phyloP scores from a whole-genome alignment of 1,140 invertebrate genomes.

The Drosophila triauraria region DNA sequence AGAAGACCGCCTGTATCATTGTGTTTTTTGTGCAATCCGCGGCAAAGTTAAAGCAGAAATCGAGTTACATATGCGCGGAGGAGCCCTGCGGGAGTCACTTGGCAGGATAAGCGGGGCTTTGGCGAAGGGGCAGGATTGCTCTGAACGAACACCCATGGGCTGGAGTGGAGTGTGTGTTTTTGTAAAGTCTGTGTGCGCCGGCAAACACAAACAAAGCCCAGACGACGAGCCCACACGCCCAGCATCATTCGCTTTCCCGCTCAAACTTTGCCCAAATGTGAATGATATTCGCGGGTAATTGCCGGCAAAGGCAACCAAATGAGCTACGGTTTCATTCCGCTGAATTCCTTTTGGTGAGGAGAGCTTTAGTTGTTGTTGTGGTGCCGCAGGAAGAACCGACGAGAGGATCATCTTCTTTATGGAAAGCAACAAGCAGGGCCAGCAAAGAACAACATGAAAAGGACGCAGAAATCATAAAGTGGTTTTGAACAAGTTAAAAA shows the following conservation, averaged over 20 bases:
- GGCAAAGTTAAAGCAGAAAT: slow-evolving; percentile 80
- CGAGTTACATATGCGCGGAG: slow-evolving; percentile 69
- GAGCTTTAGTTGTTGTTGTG: slow-evolving; percentile 64
- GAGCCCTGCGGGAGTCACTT: slow-evolving; percentile 74
- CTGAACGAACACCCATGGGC: slow-evolving; percentile 54
- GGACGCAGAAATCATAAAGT: slow-evolving; percentile 81
- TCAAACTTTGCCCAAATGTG: slow-evolving; percentile 17
- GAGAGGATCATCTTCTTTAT: slow-evolving; percentile 72
- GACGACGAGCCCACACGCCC: slow-evolving; percentile 12
- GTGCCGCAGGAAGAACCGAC: slow-evolving; percentile 52
- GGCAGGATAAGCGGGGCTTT: slow-evolving; percentile 6
- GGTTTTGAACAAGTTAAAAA: slow-evolving; percentile 81
- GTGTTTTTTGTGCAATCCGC: slow-evolving; percentile 51
- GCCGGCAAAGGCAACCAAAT: slow-evolving; percentile 61
- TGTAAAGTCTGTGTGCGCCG: slow-evolving; percentile 35
- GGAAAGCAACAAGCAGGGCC: slow-evolving; percentile 59
- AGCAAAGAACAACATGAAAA: slow-evolving; percentile 48
- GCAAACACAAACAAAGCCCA: slow-evolving; percentile 36
- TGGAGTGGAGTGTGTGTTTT: slow-evolving; percentile 42
- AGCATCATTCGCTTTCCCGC: slow-evolving; percentile 57
- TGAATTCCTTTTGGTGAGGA: slow-evolving; percentile 60
- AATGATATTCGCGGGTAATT: slow-evolving; percentile 57
- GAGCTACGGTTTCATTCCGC: slow-evolving; percentile 81
- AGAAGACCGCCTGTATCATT: slow-evolving; percentile 14
- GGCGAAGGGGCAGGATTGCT: slow-evolving; percentile 9